Evolutionary conservation across 2,113 vertebrate species (phyloP).

Genomic region (Nettapus auritus): DNA sequence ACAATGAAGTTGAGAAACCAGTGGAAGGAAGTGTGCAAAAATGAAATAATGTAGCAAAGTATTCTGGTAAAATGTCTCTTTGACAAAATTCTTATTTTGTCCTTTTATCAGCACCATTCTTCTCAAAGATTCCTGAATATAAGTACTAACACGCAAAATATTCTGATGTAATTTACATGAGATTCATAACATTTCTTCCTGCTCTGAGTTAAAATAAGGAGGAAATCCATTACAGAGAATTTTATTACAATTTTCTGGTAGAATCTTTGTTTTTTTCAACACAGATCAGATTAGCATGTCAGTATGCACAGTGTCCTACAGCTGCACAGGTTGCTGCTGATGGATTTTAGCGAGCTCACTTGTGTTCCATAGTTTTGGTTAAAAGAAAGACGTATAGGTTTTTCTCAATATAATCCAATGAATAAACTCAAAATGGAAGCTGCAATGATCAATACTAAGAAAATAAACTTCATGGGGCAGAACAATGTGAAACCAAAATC

Average conservation of each 20-base stretch:
- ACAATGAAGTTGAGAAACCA: not conserved
- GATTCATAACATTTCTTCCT: conserved; percentile 7
- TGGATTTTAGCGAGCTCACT: not conserved
- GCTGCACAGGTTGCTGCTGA: not conserved
- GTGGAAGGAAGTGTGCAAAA: not conserved
- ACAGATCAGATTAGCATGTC: not conserved
- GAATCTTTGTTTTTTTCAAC: not conserved
- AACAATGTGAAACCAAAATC: conserved; percentile 28
- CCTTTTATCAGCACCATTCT: not conserved
- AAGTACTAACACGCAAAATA: not conserved
- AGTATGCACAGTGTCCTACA: not conserved
- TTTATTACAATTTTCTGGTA: not conserved
- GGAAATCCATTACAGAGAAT: not conserved
- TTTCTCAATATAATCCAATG: not conserved
- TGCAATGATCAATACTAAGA: not conserved
- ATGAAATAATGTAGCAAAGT: not conserved
- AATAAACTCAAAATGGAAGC: not conserved
- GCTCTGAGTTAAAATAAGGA: conserved; percentile 26
- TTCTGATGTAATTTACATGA: not conserved
- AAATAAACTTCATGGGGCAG: not conserved
- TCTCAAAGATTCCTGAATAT: not conserved
- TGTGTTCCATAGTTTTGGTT: not conserved
- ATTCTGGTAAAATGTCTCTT: not conserved
- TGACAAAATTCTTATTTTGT: not conserved
- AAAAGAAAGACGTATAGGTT: not conserved